Conservation (phyloP, 1,140 invertebrate genomes). For the Pissodes strobi region DNA sequence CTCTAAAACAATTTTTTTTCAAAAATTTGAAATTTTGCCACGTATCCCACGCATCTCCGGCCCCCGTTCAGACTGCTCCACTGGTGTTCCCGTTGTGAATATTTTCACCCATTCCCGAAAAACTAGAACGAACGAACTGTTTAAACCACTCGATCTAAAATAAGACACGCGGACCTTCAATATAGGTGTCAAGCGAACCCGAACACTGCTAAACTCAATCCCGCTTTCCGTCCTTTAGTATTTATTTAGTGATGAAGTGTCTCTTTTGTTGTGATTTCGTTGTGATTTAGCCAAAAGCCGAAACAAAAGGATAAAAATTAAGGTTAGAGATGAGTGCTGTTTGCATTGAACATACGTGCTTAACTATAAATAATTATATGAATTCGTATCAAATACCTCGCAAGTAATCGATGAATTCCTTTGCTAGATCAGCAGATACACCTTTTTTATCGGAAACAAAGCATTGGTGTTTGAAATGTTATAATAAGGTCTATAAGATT, state of each 20-base stretch:
- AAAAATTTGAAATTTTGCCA: too few relatives aligned
- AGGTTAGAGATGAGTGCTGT: too few relatives aligned
- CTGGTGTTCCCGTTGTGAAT: constrained; percentile 18
- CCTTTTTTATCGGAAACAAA: too few relatives aligned
- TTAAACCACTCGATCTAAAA: constrained; percentile 31
- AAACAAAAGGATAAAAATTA: constrained; percentile 1
- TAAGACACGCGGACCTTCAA: constrained; percentile 35
- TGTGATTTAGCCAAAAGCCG: constrained; percentile 7
- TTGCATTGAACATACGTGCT: too few relatives aligned
- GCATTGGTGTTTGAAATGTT: too few relatives aligned
- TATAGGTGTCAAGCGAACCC: constrained; percentile 21
- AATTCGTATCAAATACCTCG: too few relatives aligned
- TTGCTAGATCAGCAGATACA: too few relatives aligned
- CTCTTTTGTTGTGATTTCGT: constrained; percentile 13
- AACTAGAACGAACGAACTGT: constrained; percentile 35
- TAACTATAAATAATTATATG: too few relatives aligned
- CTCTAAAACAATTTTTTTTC: too few relatives aligned
- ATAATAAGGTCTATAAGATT: too few relatives aligned
- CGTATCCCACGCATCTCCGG: too few relatives aligned
- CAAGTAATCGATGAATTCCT: too few relatives aligned
- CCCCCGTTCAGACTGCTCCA: constrained; percentile 6
- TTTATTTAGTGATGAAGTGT: constrained; percentile 27
- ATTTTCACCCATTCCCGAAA: constrained; percentile 32
- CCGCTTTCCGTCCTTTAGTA: constrained; percentile 13
- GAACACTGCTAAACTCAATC: constrained; percentile 14